Evolutionary conservation across 2,113 vertebrate genomes (phyloP), one percentile per base, ranked within the genome.

Genomic region (Leptocoma aspasia): DNA sequence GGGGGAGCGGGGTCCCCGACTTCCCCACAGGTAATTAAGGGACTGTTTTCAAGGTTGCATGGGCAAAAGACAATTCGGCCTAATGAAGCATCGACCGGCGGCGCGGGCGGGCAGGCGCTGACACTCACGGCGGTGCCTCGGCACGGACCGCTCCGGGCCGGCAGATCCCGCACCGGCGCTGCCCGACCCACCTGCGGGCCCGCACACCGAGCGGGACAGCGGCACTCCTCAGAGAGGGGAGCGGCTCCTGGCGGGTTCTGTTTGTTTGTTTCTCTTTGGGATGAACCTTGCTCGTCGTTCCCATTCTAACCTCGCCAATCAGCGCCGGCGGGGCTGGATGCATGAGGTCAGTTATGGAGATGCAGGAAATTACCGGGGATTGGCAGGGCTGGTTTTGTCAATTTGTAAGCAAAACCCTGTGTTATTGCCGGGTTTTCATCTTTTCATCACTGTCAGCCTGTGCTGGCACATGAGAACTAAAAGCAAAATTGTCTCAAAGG

Each of bases 41-140:
- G 90, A 96, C 97, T 96, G 89, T 96, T 97, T 97, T 98, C 98
- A 97, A 98, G 98, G 98, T 96, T 98, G 98, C 98, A 94, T 92
- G 97, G 97, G 96, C 93, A 95, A 97, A 97, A 98, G 98, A 97
- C 98, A 97, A 96, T 95, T 77, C 33, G 82, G 96, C 94, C 97
- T 98, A 97, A 98, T 97, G 98, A 98, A 98, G 97, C 98, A 98
- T 97, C 92, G 98, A 98, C 97, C 96, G 93, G 57, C 92, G 37
- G 97, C 96, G 56, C 89, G 96, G 97, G 97, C 80, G 93, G 97
- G 61, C 93, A 71, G 90, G 94, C 91, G 91, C 65, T 82, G 98
- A 95, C 97, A 92, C 82, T 86, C 97, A 47, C 89, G 91, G 83
- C 33, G 94, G 89, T 70, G 50, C 91, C 97, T 90, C 92, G 65